Base-by-base conservation (phyloP, 2,113 vertebrate genomes). In the Aptenodytes patagonicus region DNA sequence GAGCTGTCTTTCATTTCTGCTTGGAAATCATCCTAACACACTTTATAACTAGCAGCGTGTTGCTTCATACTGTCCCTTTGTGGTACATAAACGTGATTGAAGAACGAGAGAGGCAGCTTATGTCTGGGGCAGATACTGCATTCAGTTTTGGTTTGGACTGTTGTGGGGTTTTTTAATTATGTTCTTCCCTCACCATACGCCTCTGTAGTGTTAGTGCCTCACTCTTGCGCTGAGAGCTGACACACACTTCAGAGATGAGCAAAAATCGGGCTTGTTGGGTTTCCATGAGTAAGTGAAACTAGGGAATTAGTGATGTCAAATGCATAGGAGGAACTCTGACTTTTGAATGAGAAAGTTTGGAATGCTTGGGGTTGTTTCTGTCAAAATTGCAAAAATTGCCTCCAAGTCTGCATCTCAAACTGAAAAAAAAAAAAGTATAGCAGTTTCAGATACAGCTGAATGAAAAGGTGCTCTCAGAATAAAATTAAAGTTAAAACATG, bases 1-100 rank as follows among this genome's bases (percentile, higher is more conserved):
- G 97, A 99, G 99, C 95, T 58, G 58, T 78, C 61, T 49, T 83
- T 64, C 46, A 4, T 84, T 86, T 28, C 55, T 76, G 69, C 62
- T 44, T 38, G 61, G 89, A 38, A 58, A 38, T 79, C 20, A 22
- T 58, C 72, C 52, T 54, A 19, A 22, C 40, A 42, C 13, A 1
- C 65, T 83, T 58, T 4, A 34, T 49, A 52, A 44, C 3, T 17
- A 58, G 44, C 55, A 73, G 36, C 17, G 7, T 64, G n/a, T 55
- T 71, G 57, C 44, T 89, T 75, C 61, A 6, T 36, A 5, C 73
- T 57, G 20, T 17, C 7, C 13, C 46, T 47, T 83, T 69, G 47
- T 36, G 75, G 61, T 26, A 54, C 80, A 25, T 85, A 28, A 72
- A 51, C 5, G 10, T 20, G 76, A 20, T 6, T 25, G 42, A 94